Conservation (phyloP, 2,888 invertebrate species). For the Eupeodes luniger region DNA sequence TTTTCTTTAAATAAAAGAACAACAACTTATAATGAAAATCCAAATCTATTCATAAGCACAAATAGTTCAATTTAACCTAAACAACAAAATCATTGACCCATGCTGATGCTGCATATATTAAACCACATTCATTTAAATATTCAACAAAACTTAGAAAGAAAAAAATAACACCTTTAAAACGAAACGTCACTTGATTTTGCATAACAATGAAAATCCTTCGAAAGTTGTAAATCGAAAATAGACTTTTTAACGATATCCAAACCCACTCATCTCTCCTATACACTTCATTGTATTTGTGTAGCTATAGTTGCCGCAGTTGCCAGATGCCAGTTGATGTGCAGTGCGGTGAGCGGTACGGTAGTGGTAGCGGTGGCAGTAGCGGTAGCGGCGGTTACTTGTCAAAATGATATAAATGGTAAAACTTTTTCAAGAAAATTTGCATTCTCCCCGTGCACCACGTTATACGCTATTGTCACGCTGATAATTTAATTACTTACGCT, state of each 20-base stretch:
- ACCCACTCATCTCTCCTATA: neutral
- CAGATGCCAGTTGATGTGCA: neutral
- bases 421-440: slow-evolving; percentile 40
- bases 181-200: slow-evolving; percentile 42
- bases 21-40: neutral
- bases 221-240: slow-evolving; percentile 57
- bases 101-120: neutral
- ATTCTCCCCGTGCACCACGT: slow-evolving; percentile 23
- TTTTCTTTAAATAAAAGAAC: slow-evolving; percentile 3
- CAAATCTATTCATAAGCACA: slow-evolving; percentile 5
- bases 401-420: slow-evolving; percentile 37
- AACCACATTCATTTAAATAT: neutral
- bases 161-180: neutral
- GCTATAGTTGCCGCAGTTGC: neutral
- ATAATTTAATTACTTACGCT: slow-evolving; percentile 84
- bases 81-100: slow-evolving; percentile 24
- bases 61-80: slow-evolving; percentile 25
- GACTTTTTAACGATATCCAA: slow-evolving; percentile 19
- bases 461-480: slow-evolving; percentile 70
- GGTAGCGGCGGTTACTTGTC: neutral
- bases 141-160: neutral
- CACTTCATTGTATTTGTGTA: no score
- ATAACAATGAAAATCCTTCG: slow-evolving; percentile 53
- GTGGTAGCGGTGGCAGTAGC: no score
- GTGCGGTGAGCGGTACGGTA: neutral